Evolutionary conservation across 2,797 vertebrate genomes (phyloP).

Genomic region (Molossus alvarezi): DNA sequence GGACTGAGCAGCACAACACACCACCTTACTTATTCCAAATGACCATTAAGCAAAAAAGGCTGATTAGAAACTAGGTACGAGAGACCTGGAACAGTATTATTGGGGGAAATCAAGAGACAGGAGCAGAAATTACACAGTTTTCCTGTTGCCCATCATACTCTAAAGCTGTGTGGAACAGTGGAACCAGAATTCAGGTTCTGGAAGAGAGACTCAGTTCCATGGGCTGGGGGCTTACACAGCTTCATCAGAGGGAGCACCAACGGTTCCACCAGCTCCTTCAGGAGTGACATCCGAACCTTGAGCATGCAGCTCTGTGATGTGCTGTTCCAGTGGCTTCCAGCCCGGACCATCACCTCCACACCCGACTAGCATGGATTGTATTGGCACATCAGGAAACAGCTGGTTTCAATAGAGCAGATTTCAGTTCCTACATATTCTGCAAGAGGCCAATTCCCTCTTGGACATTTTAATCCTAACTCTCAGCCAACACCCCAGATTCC

Average conservation of each 20-base stretch:
- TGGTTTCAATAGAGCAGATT: background rate
- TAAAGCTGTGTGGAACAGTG: background rate
- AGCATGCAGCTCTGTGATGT: background rate
- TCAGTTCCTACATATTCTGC: background rate
- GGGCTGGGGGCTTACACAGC: background rate
- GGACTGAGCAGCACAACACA: background rate
- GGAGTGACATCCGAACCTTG: background rate
- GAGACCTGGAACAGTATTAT: background rate
- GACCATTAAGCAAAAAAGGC: background rate
- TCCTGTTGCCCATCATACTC: background rate
- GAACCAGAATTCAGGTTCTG: background rate
- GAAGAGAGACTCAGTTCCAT: background rate
- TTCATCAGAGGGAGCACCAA: background rate
- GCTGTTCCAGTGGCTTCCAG: background rate
- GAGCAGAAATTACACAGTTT: background rate
- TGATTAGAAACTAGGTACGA: background rate
- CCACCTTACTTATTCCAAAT: background rate
- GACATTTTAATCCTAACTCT: background rate
- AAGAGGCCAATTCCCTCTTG: background rate
- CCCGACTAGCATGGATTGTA: background rate
- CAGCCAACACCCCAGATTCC: background rate
- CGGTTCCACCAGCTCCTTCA: background rate
- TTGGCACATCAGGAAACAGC: background rate
- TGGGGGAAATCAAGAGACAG: background rate
- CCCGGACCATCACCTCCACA: background rate